Base-by-base conservation (phyloP, 2,888 invertebrate species). In the Epinotia brunnichana region DNA sequence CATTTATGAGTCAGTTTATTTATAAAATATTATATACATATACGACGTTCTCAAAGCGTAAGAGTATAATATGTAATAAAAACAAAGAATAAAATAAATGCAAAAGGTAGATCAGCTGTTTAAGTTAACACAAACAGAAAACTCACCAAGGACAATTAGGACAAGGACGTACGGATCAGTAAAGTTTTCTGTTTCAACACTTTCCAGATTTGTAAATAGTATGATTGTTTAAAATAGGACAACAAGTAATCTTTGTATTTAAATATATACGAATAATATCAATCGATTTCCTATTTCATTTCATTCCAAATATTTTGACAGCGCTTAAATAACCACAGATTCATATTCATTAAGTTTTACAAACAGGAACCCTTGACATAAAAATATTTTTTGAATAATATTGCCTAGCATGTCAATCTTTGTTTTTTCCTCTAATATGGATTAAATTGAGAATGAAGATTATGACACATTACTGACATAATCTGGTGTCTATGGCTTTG, bases 91-190 rank as follows among this genome's bases (percentile, higher is more conserved):
- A 13, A 15, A 15, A 44, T 13, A 5, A 44, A 48, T n/a, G 15
- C 7, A 48, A 48, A 48, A n/a, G 7, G 7, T n/a, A 7, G 2
- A 60, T 66, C 66, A 66, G 70, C 64, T 64, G 66, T 41, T 71
- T 19, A 10, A 35, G 9, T 51, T 24, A 13, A 17, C 13, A 15
- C 1, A 51, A 62, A 29, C 13, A 17, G 24, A 39, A 63, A 53
- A 59, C 64, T 70, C 21, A 71, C 59, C 41, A 51, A n/a, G n/a
- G n/a, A n/a, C n/a, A n/a, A n/a, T n/a, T n/a, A 51, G 51, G 51
- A 19, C 39, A 13, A 39, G 2, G 35, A 11, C 35, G 19, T 35
- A 54, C 19, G 17, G 17, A 15, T n/a, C 19, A 15, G 35, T 53
- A 15, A 53, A 13, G 11, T 3, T 3, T 21, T 51, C 5, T n/a